Conservation (phyloP, 1,140 invertebrate species). For the Bemisia tabaci region DNA sequence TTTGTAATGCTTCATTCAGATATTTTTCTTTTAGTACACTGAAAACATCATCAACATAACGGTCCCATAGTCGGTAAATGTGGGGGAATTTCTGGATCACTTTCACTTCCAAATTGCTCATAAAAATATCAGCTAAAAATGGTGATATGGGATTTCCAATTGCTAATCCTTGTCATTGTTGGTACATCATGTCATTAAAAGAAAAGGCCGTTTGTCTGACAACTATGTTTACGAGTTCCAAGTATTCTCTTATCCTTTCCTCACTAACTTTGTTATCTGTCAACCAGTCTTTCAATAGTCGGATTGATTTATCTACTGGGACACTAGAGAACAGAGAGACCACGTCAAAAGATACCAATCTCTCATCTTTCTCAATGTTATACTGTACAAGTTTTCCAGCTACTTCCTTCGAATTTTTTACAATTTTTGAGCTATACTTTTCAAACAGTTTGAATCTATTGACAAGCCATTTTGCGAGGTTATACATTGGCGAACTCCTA, state of each 20-base stretch:
- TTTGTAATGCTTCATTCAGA: background rate
- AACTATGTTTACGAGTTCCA: too few relatives aligned
- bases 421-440: background rate
- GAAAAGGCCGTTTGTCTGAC: too few relatives aligned
- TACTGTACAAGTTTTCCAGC: background rate
- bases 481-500: slow-evolving; percentile 2
- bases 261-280: too few relatives aligned
- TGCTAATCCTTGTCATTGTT: too few relatives aligned
- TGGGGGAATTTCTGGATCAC: background rate
- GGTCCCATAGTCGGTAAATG: background rate
- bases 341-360: slow-evolving; percentile 3
- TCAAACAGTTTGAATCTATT: background rate
- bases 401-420: slow-evolving; percentile 1
- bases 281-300: too few relatives aligned
- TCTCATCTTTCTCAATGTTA: slow-evolving; percentile 1
- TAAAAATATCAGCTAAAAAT: slow-evolving; percentile 8
- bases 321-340: slow-evolving; percentile 6
- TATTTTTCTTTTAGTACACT: background rate
- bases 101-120: slow-evolving; percentile 2
- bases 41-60: slow-evolving; percentile 7
- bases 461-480: slow-evolving; percentile 2
- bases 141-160: too few relatives aligned
- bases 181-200: too few relatives aligned
- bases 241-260: too few relatives aligned
- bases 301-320: slow-evolving; percentile 1